A percentile compares a stretch with the other conserved stretches of the same genome.
These are phyloP conservation scores for Parauchenoglanis ngamensis DNA, from an alignment of 2,797 vertebrate species.

Conservation along the genomic window DNA sequence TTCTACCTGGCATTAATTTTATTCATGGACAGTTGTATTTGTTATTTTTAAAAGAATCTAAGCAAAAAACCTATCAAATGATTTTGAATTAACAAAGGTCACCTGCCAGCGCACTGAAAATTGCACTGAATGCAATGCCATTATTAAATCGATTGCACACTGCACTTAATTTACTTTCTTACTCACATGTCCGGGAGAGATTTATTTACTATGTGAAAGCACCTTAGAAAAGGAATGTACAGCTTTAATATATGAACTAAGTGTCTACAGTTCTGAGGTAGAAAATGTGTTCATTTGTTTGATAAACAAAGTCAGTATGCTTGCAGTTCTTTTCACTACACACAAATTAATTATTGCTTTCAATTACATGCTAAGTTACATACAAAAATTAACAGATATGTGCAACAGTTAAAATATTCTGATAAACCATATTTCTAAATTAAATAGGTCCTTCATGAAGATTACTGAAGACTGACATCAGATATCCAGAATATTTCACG, in stretches of 20 bases:
- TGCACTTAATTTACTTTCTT: no score
- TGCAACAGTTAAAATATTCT: not conserved
- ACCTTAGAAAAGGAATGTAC: no score
- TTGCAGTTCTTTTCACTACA: not conserved
- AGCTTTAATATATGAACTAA: not conserved
- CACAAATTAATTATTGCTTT: not conserved
- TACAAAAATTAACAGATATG: not conserved
- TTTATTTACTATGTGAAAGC: no score
- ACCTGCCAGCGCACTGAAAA: no score
- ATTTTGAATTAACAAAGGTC: no score
- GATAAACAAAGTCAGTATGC: not conserved
- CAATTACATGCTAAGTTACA: not conserved
- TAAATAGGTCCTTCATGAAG: not conserved
- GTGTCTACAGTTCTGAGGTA: not conserved
- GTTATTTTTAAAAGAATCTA: no score
- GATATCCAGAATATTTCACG: not conserved
- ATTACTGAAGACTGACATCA: not conserved
- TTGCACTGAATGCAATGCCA: no score
- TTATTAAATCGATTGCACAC: no score
- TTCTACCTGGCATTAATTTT: no score
- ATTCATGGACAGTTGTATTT: no score
- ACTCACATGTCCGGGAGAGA: no score
- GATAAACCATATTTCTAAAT: not conserved
- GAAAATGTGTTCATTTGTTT: not conserved
- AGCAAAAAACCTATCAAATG: no score